Evolutionary conservation across 2,113 vertebrate genomes (phyloP).

Genomic region (Gallinago jamesoni): DNA sequence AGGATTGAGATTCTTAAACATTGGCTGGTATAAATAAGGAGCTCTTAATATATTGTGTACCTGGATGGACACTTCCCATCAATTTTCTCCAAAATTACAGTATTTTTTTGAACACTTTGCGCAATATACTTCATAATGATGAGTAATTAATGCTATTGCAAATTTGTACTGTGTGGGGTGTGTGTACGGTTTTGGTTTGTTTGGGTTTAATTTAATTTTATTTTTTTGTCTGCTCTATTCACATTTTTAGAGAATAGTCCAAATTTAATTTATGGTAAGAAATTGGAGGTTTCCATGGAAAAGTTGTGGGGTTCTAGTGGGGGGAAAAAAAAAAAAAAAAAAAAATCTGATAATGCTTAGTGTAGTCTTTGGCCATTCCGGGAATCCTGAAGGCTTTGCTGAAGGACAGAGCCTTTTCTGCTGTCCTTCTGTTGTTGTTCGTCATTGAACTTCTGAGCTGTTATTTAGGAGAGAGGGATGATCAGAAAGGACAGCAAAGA

Average conservation of each 20-base stretch:
- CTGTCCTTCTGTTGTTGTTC: not conserved
- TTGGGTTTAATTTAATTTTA: not conserved
- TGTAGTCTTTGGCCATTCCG: rapidly evolving
- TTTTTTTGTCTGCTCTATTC: not conserved
- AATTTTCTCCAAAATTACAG: not conserved
- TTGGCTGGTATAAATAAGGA: not conserved
- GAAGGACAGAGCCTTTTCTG: not conserved
- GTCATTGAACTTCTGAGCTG: not conserved
- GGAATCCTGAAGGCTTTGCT: not conserved
- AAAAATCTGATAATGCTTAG: not conserved
- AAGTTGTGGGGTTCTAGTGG: not conserved
- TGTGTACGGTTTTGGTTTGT: not conserved
- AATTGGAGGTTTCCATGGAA: not conserved
- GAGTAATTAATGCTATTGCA: not conserved
- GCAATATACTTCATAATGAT: not conserved
- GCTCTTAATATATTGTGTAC: not conserved
- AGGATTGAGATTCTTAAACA: not conserved
- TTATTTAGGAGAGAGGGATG: not conserved
- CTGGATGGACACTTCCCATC: not conserved
- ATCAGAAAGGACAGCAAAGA: not conserved
- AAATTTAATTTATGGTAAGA: not conserved
- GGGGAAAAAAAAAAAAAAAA: not conserved
- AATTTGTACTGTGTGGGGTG: not conserved
- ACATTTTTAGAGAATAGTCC: not conserved
- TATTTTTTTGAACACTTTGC: not conserved